Percentiles rank a stretch among this genome's conserved stretches.
Evolutionary conservation across 2,888 invertebrate species (phyloP).

Genomic region (Crioceris asparagi): DNA sequence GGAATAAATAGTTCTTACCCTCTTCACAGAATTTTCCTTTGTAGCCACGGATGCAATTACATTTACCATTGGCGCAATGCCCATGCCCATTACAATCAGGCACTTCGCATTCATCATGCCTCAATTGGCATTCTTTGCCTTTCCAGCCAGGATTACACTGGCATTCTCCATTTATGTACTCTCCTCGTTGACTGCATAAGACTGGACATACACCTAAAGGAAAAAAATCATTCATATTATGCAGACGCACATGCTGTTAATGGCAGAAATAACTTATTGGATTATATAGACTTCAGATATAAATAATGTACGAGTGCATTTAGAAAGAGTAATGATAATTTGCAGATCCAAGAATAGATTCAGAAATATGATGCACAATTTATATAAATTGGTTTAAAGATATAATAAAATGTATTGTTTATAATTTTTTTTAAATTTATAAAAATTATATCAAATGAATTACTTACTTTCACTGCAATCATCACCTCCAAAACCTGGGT

Average conservation of each 20-base stretch:
- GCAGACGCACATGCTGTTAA: no score
- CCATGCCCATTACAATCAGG: slow-evolving; percentile 95
- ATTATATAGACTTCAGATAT: no score
- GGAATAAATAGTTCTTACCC: slow-evolving; percentile 44
- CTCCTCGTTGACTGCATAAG: slow-evolving; percentile 91
- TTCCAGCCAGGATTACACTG: slow-evolving; percentile 98
- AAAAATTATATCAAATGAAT: no score
- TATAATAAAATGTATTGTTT: no score
- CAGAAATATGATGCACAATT: no score
- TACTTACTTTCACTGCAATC: slow-evolving; percentile 91
- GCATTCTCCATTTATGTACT: slow-evolving; percentile 93
- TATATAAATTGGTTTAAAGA: no score
- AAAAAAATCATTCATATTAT: no score
- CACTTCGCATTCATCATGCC: slow-evolving; percentile 94
- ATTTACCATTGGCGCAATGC: slow-evolving; percentile 89
- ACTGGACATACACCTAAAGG: slow-evolving; percentile 83
- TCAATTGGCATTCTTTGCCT: slow-evolving; percentile 90
- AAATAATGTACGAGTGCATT: no score
- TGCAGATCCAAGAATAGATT: no score
- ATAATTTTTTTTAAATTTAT: no score
- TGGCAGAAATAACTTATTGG: no score
- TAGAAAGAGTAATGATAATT: no score
- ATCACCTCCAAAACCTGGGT: slow-evolving; percentile 90
- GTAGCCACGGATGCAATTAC: slow-evolving; percentile 88
- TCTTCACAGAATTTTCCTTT: slow-evolving; percentile 91